phyloP scores from a whole-genome alignment of 2,888 invertebrate species.

The Opisthograptis luteolata region DNA sequence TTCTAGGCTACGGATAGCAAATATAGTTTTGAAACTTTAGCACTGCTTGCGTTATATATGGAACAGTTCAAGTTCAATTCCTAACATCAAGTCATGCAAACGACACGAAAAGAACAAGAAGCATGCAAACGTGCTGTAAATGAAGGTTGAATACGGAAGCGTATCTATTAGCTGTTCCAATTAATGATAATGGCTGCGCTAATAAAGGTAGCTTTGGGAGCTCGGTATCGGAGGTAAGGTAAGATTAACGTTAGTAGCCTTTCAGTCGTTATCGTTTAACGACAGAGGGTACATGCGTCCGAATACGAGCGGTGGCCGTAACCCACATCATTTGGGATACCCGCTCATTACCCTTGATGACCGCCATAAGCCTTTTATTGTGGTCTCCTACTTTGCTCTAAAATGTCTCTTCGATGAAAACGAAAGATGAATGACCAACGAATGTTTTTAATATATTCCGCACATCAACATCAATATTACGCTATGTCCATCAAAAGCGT shows the following conservation, averaged over 20 bases:
- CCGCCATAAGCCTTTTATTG: slow-evolving; percentile 63
- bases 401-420: slow-evolving; percentile 42
- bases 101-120: slow-evolving; percentile 27
- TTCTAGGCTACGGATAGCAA: slow-evolving; percentile 14
- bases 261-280: slow-evolving; percentile 62
- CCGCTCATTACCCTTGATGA: slow-evolving; percentile 65
- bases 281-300: slow-evolving; percentile 53
- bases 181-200: slow-evolving; percentile 52
- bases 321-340: slow-evolving; percentile 61
- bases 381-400: slow-evolving; percentile 50
- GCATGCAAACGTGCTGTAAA: slow-evolving; percentile 52
- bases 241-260: slow-evolving; percentile 62
- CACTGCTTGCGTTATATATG: slow-evolving; percentile 19
- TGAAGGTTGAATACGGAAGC: slow-evolving; percentile 40
- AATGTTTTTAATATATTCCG: slow-evolving; percentile 19
- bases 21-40: slow-evolving; percentile 18
- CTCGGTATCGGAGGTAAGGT: slow-evolving; percentile 53
- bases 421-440: slow-evolving; percentile 33
- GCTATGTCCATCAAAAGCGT: slow-evolving; percentile 27
- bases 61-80: slow-evolving; percentile 23
- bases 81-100: slow-evolving; percentile 42
- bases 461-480: slow-evolving; percentile 14
- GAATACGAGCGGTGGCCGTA: slow-evolving; percentile 56
- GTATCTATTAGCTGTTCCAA: slow-evolving; percentile 45
- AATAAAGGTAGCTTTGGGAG: slow-evolving; percentile 57